Percentiles rank a stretch among this genome's conserved stretches.
These are phyloP conservation scores for Junonia oenone DNA, from an alignment of 2,888 invertebrate species.

Conservation along the genomic window DNA sequence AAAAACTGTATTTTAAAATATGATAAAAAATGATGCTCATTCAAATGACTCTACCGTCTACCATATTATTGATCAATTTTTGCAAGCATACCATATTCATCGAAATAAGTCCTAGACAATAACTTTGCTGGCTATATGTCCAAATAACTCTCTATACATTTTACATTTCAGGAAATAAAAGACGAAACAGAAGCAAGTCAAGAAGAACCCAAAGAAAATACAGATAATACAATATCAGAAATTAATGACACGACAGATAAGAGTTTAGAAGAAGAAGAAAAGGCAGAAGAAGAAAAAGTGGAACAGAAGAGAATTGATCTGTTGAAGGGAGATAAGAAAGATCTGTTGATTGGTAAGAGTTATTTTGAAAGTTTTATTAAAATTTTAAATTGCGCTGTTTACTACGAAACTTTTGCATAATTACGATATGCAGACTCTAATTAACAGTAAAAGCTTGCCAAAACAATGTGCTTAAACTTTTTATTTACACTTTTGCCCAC, in stretches of 20 bases:
- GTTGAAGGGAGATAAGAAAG: slow-evolving; percentile 62
- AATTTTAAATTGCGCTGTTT: too few relatives aligned
- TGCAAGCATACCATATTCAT: too few relatives aligned
- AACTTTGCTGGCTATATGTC: neutral
- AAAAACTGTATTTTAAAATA: too few relatives aligned
- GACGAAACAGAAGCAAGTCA: slow-evolving; percentile 31
- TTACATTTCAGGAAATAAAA: slow-evolving; percentile 42
- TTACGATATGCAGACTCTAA: too few relatives aligned
- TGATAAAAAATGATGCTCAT: too few relatives aligned
- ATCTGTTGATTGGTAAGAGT: slow-evolving; percentile 56
- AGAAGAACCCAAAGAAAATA: slow-evolving; percentile 39
- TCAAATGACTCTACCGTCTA: too few relatives aligned
- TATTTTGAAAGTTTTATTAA: neutral
- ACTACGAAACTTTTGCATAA: too few relatives aligned
- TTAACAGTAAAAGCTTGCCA: too few relatives aligned
- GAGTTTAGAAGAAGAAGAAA: slow-evolving; percentile 1
- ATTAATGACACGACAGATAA: slow-evolving; percentile 2
- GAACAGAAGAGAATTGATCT: slow-evolving; percentile 57
- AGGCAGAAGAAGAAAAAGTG: slow-evolving; percentile 40
- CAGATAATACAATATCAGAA: slow-evolving; percentile 27
- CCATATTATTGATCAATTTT: too few relatives aligned
- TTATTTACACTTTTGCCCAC: too few relatives aligned
- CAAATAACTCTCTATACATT: too few relatives aligned
- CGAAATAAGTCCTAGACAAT: neutral
- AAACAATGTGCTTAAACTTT: too few relatives aligned